Base-by-base conservation (phyloP, 2,113 vertebrate genomes). In the Scopus umbretta region DNA sequence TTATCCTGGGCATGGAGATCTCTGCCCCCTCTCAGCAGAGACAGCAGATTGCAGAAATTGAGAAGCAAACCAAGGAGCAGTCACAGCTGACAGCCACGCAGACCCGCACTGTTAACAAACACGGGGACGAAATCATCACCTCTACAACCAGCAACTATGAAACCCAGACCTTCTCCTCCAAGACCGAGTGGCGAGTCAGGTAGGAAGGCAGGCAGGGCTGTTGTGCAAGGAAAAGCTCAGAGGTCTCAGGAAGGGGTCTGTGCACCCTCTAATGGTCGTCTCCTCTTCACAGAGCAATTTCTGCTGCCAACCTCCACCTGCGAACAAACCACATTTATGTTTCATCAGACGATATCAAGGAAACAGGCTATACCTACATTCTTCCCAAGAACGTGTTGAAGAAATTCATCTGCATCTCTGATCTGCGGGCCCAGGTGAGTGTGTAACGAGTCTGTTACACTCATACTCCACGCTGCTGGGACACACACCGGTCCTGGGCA, bases 1-100 rank as follows among this genome's bases (percentile, higher is more conserved):
- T 99, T 96, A 99, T 99, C 97, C 97, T 99, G 98, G 99, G 99
- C 58, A 99, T 99, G 99, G 99, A 99, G 98, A 99, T 99, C 95
- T 99, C 99, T 0, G 99, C 99, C 6, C 99, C 99, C 1, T 99
- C 99, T 3, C 99, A 99, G 97, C 99, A 99, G 98, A 98, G 99
- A n/a, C 99, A 99, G 97, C 99, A 99, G 97, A 99, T 99, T 23
- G 99, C 99, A 1, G 99, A 99, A 97, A 99, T 99, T 7, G 99
- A 99, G 97, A 99, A 99, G 97, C 99, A 99, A 97, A 99, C 99
- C 86, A 99, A 99, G 97, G 99, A 99, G 80, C 99, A 99, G 97
- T 99, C 99, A 0, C 99, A 99, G 90, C 99, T 99, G 86, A 99
- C 99, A 0, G 99, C 99, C 70, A 99, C 99, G 0, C 99, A 99